phyloP scores from a whole-genome alignment of 1,140 invertebrate genomes.

The Brachionus koreanus region DNA sequence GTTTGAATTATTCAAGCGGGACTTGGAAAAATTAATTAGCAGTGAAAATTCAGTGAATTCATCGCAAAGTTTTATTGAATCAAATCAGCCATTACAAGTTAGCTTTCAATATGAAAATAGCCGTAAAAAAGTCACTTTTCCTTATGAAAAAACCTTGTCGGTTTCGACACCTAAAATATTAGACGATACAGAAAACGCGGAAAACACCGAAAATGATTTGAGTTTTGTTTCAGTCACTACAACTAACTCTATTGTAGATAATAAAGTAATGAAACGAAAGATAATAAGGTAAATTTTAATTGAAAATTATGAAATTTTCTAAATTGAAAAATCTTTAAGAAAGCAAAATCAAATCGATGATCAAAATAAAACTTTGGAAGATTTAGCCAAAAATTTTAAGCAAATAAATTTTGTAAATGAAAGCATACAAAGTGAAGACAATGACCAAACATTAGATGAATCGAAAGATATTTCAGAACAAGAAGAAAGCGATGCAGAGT shows the following conservation, averaged over 20 bases:
- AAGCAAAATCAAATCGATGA: not conserved
- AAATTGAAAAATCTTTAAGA: not conserved
- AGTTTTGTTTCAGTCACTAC: slow-evolving; percentile 16
- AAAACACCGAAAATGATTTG: slow-evolving; percentile 20
- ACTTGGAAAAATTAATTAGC: slow-evolving; percentile 9
- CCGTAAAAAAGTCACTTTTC: slow-evolving; percentile 21
- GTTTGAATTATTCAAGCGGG: not conserved
- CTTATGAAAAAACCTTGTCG: not conserved
- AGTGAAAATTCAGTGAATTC: not conserved
- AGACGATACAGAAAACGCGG: not conserved
- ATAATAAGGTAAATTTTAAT: not conserved
- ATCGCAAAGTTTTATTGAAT: not conserved
- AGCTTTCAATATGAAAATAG: not conserved
- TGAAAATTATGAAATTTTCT: not conserved
- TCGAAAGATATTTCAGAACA: not conserved
- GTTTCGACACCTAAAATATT: not conserved
- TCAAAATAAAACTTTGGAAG: not conserved
- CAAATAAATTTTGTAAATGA: not conserved
- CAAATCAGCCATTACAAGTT: not conserved
- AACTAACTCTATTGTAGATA: slow-evolving; percentile 7
- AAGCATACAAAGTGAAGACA: not conserved
- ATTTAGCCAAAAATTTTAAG: not conserved
- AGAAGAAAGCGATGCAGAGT: not conserved
- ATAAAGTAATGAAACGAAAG: slow-evolving; percentile 25
- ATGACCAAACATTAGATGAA: not conserved